Evolutionary conservation across 1,140 invertebrate genomes (phyloP).

Genomic region (Solenopsis fugax): DNA sequence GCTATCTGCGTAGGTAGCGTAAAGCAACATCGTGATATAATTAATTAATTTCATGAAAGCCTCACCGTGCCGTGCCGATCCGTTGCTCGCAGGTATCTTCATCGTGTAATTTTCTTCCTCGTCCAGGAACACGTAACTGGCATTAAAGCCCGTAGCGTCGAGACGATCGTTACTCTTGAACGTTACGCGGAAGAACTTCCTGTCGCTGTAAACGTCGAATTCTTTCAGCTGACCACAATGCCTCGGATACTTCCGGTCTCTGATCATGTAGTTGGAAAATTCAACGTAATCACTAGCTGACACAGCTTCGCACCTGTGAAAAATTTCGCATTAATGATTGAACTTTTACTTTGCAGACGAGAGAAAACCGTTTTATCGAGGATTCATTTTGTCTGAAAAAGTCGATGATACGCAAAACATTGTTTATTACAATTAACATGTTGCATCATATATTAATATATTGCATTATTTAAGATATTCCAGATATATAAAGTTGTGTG

Average conservation of each 20-base stretch:
- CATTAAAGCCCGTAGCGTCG: constrained; percentile 97
- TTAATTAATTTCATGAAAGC: constrained; percentile 72
- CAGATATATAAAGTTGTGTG: no score
- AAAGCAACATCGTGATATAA: constrained; percentile 28
- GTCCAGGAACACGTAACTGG: constrained; percentile 93
- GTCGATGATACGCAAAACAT: background rate
- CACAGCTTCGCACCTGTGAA: constrained; percentile 92
- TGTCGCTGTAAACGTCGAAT: constrained; percentile 94
- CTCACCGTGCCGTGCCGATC: constrained; percentile 82
- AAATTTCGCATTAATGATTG: constrained; percentile 53
- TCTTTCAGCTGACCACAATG: constrained; percentile 94
- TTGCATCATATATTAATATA: background rate
- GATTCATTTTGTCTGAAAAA: background rate
- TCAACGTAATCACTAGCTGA: constrained; percentile 97
- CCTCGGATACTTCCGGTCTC: constrained; percentile 94
- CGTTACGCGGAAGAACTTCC: constrained; percentile 97
- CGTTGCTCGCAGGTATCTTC: constrained; percentile 81
- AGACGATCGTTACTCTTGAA: constrained; percentile 97
- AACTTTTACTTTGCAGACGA: background rate
- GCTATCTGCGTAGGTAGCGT: constrained; percentile 6
- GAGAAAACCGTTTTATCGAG: background rate
- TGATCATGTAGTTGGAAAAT: constrained; percentile 96
- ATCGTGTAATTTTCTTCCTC: constrained; percentile 84
- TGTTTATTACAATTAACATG: constrained; percentile 9
- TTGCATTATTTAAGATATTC: background rate